Percentiles rank a stretch among this genome's conserved stretches.
These are phyloP conservation scores for Sisor rabdophorus DNA, from an alignment of 2,113 vertebrate genomes.

Conservation along the genomic window DNA sequence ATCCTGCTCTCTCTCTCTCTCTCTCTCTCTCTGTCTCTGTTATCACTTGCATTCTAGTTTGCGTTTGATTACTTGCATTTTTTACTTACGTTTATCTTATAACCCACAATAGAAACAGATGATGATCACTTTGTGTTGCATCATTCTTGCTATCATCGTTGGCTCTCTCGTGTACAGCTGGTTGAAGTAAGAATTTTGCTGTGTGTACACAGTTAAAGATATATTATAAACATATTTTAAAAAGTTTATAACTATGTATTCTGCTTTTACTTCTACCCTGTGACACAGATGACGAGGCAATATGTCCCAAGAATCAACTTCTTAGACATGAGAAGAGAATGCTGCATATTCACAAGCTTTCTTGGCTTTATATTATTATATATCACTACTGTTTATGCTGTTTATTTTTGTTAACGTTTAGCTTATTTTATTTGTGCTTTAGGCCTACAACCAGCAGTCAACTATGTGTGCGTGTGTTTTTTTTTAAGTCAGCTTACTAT, in stretches of 20 bases:
- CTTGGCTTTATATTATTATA: neutral
- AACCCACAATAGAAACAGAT: constrained; percentile 85
- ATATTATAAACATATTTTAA: neutral
- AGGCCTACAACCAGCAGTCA: neutral
- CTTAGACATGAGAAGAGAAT: constrained; percentile 10
- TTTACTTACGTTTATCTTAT: neutral
- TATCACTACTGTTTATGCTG: neutral
- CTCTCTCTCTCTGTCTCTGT: constrained; percentile 7
- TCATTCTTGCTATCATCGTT: constrained; percentile 78
- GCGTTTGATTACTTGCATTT: neutral
- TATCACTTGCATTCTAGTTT: neutral
- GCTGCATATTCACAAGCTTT: constrained; percentile 3
- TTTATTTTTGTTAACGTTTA: neutral
- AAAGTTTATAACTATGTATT: constrained; percentile 9
- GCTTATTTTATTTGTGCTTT: neutral
- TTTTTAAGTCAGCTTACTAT: neutral
- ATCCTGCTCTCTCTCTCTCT: constrained; percentile 1
- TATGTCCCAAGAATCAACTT: neutral
- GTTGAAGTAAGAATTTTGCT: constrained; percentile 72
- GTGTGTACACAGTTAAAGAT: no score
- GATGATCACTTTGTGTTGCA: constrained; percentile 89
- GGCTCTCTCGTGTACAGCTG: constrained; percentile 84
- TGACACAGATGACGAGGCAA: constrained; percentile 10
- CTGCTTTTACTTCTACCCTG: neutral
- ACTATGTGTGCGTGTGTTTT: neutral